phyloP scores from a whole-genome alignment of 2,113 vertebrate genomes.

The Toxostoma redivivum region DNA sequence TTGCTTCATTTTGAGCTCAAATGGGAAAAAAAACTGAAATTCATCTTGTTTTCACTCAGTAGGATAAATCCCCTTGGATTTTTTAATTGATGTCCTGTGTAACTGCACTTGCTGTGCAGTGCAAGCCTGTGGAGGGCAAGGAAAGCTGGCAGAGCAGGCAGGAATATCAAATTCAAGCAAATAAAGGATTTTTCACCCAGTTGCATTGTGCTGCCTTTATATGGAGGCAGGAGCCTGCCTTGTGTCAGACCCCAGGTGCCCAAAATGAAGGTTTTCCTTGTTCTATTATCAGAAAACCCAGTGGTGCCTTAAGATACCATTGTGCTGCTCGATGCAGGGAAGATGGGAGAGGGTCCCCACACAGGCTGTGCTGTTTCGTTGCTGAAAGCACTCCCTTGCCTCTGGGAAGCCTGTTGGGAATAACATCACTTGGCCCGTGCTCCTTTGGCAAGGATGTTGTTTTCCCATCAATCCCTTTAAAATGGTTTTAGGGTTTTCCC shows the following conservation, averaged over 20 bases:
- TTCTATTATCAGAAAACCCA: neutral
- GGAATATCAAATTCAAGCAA: neutral
- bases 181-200: neutral
- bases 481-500: neutral
- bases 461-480: neutral
- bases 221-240: neutral
- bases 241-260: neutral
- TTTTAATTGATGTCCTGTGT: neutral
- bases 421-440: neutral
- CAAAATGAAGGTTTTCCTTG: neutral
- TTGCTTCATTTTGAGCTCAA: accelerated
- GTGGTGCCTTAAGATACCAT: neutral
- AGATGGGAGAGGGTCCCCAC: neutral
- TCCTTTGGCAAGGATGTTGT: neutral
- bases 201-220: neutral
- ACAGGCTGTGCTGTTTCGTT: slow-evolving; percentile 16
- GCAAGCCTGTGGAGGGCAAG: neutral
- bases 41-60: neutral
- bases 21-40: neutral
- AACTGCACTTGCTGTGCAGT: neutral
- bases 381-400: neutral
- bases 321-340: neutral
- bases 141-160: neutral
- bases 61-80: neutral
- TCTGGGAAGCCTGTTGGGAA: neutral